Percentiles rank a stretch among this genome's conserved stretches.
phyloP scores from a whole-genome alignment of 1,140 invertebrate species.

The Nasonia longicornis region DNA sequence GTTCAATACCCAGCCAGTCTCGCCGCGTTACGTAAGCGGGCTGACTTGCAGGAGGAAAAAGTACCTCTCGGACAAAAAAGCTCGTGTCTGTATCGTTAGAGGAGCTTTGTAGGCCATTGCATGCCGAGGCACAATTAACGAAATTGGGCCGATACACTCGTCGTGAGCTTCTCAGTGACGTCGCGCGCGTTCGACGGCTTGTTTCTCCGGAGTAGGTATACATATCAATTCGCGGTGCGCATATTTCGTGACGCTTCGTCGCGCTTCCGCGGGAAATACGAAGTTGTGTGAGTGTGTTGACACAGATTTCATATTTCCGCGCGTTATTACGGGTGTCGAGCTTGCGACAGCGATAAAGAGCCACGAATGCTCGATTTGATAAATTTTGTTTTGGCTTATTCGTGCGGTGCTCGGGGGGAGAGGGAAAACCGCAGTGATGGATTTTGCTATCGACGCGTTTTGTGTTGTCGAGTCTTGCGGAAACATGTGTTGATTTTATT shows the following conservation, averaged over 20 bases:
- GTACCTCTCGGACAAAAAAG: not conserved
- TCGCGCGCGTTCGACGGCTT: not conserved
- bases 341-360: too few species aligned
- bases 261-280: too few species aligned
- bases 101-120: slow-evolving; percentile 25
- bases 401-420: too few species aligned
- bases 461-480: too few species aligned
- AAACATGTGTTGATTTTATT: too few species aligned
- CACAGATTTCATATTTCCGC: too few species aligned
- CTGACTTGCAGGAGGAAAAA: not conserved
- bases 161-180: not conserved
- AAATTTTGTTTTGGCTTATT: too few species aligned
- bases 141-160: slow-evolving; percentile 4
- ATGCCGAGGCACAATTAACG: not conserved
- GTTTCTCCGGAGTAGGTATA: not conserved
- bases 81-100: slow-evolving; percentile 6
- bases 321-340: too few species aligned
- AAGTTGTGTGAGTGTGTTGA: too few species aligned
- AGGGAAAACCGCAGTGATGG: too few species aligned
- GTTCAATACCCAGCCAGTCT: slow-evolving; percentile 59
- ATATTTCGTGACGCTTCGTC: not conserved
- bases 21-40: slow-evolving; percentile 10
- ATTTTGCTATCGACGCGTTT: too few species aligned
- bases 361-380: too few species aligned
- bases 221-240: not conserved